A percentile compares a stretch with the other conserved stretches of the same genome.
phyloP scores from a whole-genome alignment of 2,113 vertebrate species.

The Takifugu bimaculatus region DNA sequence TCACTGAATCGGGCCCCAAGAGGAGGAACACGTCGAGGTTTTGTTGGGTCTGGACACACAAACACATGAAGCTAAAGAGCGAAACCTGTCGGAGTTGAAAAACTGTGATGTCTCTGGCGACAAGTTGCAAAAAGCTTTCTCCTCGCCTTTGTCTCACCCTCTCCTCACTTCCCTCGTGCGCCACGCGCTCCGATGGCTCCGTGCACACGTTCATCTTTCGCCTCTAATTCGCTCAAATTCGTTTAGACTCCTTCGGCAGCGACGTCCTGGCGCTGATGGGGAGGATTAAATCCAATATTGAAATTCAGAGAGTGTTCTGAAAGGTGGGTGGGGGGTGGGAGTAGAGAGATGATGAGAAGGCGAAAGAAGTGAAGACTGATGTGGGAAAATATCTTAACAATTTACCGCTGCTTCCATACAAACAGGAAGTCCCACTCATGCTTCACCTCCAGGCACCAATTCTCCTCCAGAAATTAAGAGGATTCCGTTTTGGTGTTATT shows the following conservation, averaged over 20 bases:
- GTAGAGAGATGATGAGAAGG: not conserved
- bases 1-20: conserved; percentile 8
- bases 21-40: conserved; percentile 41
- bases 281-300: conserved; percentile 9
- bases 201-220: conserved; percentile 15
- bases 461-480: too few relatives aligned
- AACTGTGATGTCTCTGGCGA: conserved; percentile 70
- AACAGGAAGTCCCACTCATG: too few relatives aligned
- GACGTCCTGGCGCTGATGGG: conserved; percentile 2
- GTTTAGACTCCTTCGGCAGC: conserved; percentile 2
- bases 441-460: too few relatives aligned
- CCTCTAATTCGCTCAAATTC: conserved; percentile 22
- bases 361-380: not conserved
- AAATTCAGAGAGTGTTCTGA: conserved; percentile 16
- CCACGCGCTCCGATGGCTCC: conserved; percentile 2
- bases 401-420: too few relatives aligned
- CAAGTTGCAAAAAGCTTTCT: conserved; percentile 75
- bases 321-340: not conserved
- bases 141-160: conserved; percentile 26
- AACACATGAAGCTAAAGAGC: conserved; percentile 52
- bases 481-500: too few relatives aligned
- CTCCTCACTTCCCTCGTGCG: conserved; percentile 16
- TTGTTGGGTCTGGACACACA: conserved; percentile 15
- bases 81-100: conserved; percentile 61
- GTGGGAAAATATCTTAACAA: too few relatives aligned